Percentiles rank a stretch among this genome's conserved stretches.
phyloP scores from a whole-genome alignment of 1,140 invertebrate species.

The Reticulitermes speratus region DNA sequence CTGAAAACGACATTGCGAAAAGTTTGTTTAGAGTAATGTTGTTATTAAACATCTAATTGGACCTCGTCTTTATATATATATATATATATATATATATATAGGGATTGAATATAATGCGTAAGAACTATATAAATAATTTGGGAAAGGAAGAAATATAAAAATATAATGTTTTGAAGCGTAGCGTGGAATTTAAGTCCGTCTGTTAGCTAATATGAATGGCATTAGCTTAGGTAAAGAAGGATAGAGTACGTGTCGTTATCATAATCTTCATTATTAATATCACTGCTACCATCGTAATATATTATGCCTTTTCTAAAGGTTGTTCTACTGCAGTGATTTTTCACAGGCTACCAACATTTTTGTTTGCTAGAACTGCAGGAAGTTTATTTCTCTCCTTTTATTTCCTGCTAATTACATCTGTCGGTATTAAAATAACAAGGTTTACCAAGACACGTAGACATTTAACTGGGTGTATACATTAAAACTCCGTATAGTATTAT shows the following conservation, averaged over 20 bases:
- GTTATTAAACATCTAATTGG: not conserved
- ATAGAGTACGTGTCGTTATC: not conserved
- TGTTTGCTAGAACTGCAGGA: too few species aligned
- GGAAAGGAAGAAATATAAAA: not conserved
- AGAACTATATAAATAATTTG: not conserved
- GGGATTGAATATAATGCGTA: too few species aligned
- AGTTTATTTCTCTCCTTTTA: too few species aligned
- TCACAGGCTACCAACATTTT: too few species aligned
- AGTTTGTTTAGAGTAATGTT: too few species aligned
- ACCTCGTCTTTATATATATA: not conserved
- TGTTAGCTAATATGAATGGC: not conserved
- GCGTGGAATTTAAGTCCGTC: not conserved
- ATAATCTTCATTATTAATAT: too few species aligned
- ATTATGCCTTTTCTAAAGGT: too few species aligned
- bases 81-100: not conserved
- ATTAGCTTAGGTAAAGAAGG: not conserved
- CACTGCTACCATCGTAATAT: too few species aligned
- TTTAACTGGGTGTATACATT: too few species aligned
- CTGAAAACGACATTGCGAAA: too few species aligned
- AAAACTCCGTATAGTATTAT: too few species aligned
- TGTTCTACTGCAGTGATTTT: too few species aligned
- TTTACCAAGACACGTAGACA: not conserved
- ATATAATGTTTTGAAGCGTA: not conserved
- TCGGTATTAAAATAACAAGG: not conserved
- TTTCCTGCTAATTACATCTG: not conserved